These are phyloP conservation scores for Tachyglossus aculeatus DNA, from an alignment of 2,797 vertebrate species.

Conservation along the genomic window DNA sequence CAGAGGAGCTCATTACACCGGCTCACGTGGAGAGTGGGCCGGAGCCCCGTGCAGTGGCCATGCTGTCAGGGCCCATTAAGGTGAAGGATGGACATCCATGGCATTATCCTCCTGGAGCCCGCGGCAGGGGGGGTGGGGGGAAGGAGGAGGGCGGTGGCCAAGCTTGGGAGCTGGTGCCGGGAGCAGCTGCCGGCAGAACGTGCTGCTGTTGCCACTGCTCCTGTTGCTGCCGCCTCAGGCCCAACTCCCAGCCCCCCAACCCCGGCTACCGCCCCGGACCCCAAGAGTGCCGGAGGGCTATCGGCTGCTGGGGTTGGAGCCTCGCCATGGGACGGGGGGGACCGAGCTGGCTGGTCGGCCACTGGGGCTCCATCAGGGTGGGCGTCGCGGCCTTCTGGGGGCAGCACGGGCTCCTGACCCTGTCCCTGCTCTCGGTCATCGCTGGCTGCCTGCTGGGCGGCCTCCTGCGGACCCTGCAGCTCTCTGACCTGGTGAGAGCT, in stretches of 20 bases:
- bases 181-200: background rate
- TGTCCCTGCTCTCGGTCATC: conserved; percentile 81
- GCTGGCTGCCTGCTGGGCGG: conserved; percentile 84
- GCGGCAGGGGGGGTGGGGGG: background rate
- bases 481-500: conserved; percentile 84
- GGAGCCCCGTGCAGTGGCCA: too few species aligned
- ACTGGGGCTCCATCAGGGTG: conserved; percentile 13
- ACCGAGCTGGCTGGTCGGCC: background rate
- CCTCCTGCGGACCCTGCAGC: conserved; percentile 77
- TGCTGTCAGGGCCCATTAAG: conserved; percentile 56
- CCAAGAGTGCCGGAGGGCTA: rapidly evolving
- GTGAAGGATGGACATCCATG: conserved; percentile 33
- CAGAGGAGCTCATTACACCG: too few species aligned
- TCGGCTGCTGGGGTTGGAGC: conserved; percentile 63
- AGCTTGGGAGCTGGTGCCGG: background rate
- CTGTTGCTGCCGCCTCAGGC: background rate
- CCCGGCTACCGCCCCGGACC: background rate
- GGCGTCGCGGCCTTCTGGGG: conserved; percentile 72
- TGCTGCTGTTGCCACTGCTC: rapidly evolving
- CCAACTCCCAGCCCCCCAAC: background rate
- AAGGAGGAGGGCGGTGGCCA: rapidly evolving
- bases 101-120: conserved; percentile 2
- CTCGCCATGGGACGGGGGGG: conserved; percentile 17
- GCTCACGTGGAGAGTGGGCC: too few species aligned
- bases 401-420: conserved; percentile 81